Percentiles rank a stretch among this genome's conserved stretches.
phyloP scores from a whole-genome alignment of 2,888 invertebrate genomes.

The Sepioteuthis lessoniana region DNA sequence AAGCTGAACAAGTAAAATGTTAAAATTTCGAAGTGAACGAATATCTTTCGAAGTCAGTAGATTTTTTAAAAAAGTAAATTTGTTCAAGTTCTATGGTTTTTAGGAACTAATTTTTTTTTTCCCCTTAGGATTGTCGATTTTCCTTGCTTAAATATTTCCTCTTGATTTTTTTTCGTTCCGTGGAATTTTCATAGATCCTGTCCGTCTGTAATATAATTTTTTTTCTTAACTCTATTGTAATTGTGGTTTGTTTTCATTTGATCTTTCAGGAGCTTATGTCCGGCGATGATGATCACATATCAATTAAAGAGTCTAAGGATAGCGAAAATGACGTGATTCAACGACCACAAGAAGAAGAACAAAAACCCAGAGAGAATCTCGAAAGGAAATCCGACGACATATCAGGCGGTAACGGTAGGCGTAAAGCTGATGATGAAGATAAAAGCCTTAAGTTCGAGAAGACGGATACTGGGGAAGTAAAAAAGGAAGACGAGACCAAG shows the following conservation, averaged over 20 bases:
- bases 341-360: not conserved
- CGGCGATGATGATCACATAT: not conserved
- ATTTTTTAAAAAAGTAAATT: too few species aligned
- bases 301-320: not conserved
- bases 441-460: not conserved
- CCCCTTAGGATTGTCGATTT: too few species aligned
- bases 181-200: too few species aligned
- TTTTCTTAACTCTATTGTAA: not conserved
- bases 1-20: too few species aligned
- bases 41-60: too few species aligned
- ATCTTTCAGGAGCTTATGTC: conserved; percentile 14
- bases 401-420: not conserved
- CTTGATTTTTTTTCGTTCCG: too few species aligned
- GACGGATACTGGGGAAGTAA: not conserved
- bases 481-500: not conserved
- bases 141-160: too few species aligned
- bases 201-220: too few species aligned
- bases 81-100: too few species aligned
- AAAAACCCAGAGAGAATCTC: not conserved
- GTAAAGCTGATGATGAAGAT: too few species aligned
- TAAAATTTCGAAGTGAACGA: too few species aligned
- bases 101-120: too few species aligned
- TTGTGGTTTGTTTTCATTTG: not conserved
- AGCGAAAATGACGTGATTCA: not conserved
- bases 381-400: not conserved